Evolutionary conservation across 2,888 invertebrate species (phyloP), one percentile per base, ranked within the genome.

Genomic region (Melanostoma mellinum): DNA sequence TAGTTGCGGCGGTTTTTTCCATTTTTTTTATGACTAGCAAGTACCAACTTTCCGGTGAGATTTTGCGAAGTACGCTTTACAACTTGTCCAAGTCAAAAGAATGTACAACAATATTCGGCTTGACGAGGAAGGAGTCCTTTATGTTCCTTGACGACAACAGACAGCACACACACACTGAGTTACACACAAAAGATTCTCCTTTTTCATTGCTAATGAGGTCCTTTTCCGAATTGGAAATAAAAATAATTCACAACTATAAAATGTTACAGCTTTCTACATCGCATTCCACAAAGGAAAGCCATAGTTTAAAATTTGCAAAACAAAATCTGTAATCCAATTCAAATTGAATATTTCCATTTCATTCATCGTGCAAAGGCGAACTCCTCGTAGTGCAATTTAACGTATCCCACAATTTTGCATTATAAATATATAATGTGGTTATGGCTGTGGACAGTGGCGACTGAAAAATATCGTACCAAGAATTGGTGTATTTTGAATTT

Each of bases 381-480:
- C 60, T 84, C 79, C 79, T 75, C 55, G 36, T 48, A 73, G 72
- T 84, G 84, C 79, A 84, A 84, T 75, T 79, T 67, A 74, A 84
- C 74, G 65, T 79, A 79, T 71, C 79, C 79, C 79, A 74, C 79
- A 75, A 71, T 53, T 56, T 75, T 60, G 46, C 74, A 71, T 79
- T 84, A 79, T 79, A 84, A 84, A 79, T 74, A 79, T 84, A 79
- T 84, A 67, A 84, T 79, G 78, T 38, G 84, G 84, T 79, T 55
- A 71, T 69, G 68, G 40, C 42, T 53, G 10, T 44, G 10, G 33
- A 77, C 72, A 81, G 72, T 82, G 3, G 72, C 0, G 6, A 1
- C 6, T 2, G 69, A 58, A 61, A 69, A 10, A 20, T 50, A 8
- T 38, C 33, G 9, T 46, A 46, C 44, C n/a, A 72, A 60, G 33